Evolutionary conservation across 2,113 vertebrate genomes (phyloP).

Genomic region (Anthoscopus minutus): DNA sequence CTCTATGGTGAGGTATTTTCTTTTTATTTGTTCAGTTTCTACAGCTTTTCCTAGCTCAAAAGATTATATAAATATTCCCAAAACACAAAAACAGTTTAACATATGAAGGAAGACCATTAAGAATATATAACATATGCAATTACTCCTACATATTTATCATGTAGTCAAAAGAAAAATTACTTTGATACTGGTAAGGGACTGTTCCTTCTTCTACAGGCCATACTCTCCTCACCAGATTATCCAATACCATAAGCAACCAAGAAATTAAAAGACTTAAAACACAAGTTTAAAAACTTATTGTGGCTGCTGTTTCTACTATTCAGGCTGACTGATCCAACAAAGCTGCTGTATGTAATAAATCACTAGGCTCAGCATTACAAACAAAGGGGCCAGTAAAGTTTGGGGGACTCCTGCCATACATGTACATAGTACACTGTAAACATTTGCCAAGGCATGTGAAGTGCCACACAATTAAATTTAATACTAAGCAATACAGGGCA

Average conservation of each 20-base stretch:
- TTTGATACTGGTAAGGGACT: rapidly evolving
- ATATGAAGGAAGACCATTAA: background rate
- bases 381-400: background rate
- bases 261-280: background rate
- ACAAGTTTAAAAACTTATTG: background rate
- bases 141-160: background rate
- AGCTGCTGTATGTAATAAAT: background rate
- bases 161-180: background rate
- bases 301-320: background rate
- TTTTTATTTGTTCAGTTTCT: background rate
- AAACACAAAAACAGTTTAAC: background rate
- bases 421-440: background rate
- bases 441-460: background rate
- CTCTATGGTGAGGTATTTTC: background rate
- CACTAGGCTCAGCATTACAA: background rate
- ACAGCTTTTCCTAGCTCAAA: background rate
- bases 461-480: background rate
- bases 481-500: background rate
- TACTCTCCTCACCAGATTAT: background rate
- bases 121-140: background rate
- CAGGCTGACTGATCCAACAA: background rate
- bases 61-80: background rate
- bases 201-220: background rate
- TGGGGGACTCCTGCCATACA: background rate
- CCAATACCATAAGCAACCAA: background rate